Conservation (phyloP, 2,888 invertebrate genomes). For the Gisinianus flammeolus region DNA sequence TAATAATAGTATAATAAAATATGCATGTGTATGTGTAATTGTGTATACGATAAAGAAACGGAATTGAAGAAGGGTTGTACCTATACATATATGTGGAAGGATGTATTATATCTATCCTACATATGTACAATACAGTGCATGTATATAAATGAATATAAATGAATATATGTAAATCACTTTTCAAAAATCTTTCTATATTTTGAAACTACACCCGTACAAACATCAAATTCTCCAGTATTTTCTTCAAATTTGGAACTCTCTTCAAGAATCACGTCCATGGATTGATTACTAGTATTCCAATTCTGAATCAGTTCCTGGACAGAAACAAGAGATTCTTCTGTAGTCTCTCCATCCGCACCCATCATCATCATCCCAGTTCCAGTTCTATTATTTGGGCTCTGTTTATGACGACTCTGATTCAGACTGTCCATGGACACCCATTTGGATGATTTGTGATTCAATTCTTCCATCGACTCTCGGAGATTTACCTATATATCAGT, state of each 20-base stretch:
- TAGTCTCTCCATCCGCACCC: neutral
- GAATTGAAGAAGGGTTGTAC: too few relatives aligned
- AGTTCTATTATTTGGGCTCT: neutral
- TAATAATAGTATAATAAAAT: too few relatives aligned
- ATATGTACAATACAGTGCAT: too few relatives aligned
- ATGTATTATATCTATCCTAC: too few relatives aligned
- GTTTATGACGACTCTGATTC: neutral
- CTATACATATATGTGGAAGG: too few relatives aligned
- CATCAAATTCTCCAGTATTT: conserved; percentile 40
- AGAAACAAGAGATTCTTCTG: conserved; percentile 49
- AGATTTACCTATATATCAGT: conserved; percentile 29
- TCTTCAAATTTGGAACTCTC: conserved; percentile 54
- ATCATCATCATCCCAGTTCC: neutral
- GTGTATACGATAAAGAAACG: too few relatives aligned
- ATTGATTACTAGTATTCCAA: conserved; percentile 50
- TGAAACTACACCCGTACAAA: conserved; percentile 53
- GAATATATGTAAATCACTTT: conserved; percentile 21
- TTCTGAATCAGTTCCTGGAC: conserved; percentile 55
- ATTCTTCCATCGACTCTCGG: conserved; percentile 41
- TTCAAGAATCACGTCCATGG: conserved; percentile 57
- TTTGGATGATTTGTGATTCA: conserved; percentile 27
- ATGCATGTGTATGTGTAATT: too few relatives aligned
- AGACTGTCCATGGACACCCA: conserved; percentile 43
- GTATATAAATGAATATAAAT: neutral
- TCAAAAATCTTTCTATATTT: conserved; percentile 51